phyloP scores from a whole-genome alignment of 2,797 vertebrate species.

The Centroberyx gerrardi region DNA sequence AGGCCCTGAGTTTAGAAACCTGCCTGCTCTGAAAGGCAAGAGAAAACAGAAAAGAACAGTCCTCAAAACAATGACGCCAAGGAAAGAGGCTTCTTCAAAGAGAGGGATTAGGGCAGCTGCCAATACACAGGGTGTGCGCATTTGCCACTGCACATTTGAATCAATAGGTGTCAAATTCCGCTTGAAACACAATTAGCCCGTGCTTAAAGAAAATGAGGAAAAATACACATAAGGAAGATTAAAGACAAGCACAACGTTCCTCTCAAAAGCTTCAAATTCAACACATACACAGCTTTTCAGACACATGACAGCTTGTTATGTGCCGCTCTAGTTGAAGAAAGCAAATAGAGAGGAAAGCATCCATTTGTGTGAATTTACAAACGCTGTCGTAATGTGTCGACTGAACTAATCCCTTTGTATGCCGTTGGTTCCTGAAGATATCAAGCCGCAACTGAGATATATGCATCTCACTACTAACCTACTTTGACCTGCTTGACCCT shows the following conservation, averaged over 20 bases:
- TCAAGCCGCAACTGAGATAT: constrained; percentile 27
- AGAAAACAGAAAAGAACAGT: constrained; percentile 14
- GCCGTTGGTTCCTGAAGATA: constrained; percentile 40
- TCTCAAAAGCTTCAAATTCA: constrained; percentile 53
- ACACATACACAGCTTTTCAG: constrained; percentile 52
- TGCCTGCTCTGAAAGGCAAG: constrained; percentile 33
- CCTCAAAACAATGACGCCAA: constrained; percentile 70
- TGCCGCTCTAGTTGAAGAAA: constrained; percentile 46
- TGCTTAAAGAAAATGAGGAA: constrained; percentile 60
- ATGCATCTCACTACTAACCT: constrained; percentile 40
- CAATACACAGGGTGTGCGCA: constrained; percentile 58
- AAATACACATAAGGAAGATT: constrained; percentile 68
- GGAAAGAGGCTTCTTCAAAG: constrained; percentile 65
- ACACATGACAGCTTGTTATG: constrained; percentile 70
- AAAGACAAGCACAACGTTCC: constrained; percentile 65
- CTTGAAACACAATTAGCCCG: constrained; percentile 80
- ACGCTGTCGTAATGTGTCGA: constrained; percentile 57
- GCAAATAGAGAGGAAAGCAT: constrained; percentile 62
- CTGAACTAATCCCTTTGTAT: constrained; percentile 43
- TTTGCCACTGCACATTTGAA: constrained; percentile 69
- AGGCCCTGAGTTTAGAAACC: constrained; percentile 34
- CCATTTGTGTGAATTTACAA: constrained; percentile 68
- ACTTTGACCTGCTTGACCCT: constrained; percentile 63
- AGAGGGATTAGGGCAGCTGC: constrained; percentile 72
- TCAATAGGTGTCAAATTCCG: constrained; percentile 82